Percentiles rank a stretch among this genome's conserved stretches.
Conservation (phyloP, 1,140 invertebrate species). For the Diprion similis region DNA sequence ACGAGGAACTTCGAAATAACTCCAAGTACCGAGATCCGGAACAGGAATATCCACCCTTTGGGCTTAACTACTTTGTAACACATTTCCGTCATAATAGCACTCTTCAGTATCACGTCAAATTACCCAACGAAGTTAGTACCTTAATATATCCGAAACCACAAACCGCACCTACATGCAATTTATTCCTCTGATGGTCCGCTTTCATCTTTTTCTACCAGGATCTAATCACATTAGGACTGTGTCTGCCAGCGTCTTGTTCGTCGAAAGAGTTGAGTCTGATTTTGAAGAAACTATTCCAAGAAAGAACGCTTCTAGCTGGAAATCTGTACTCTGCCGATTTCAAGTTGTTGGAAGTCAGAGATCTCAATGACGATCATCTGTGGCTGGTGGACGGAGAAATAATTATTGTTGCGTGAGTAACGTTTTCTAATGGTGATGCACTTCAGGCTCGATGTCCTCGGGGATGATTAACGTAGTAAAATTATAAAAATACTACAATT, state of each 20-base stretch:
- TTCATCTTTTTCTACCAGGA: slow-evolving; percentile 41
- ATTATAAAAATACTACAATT: not conserved
- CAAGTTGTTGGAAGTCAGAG: slow-evolving; percentile 38
- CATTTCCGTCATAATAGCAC: slow-evolving; percentile 57
- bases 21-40: slow-evolving; percentile 40
- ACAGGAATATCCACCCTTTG: slow-evolving; percentile 55
- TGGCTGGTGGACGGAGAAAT: slow-evolving; percentile 37
- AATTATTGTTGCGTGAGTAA: slow-evolving; percentile 30
- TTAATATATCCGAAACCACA: not conserved
- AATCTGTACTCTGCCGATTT: slow-evolving; percentile 46
- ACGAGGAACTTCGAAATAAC: slow-evolving; percentile 36
- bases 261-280: slow-evolving; percentile 35
- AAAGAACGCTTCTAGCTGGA: slow-evolving; percentile 37
- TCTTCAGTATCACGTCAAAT: slow-evolving; percentile 50
- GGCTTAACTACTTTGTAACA: slow-evolving; percentile 50
- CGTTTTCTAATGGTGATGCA: not conserved
- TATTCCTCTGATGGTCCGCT: not conserved
- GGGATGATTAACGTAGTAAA: slow-evolving; percentile 12
- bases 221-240: slow-evolving; percentile 49
- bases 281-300: slow-evolving; percentile 39
- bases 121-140: slow-evolving; percentile 52
- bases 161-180: not conserved
- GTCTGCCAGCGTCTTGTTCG: slow-evolving; percentile 50
- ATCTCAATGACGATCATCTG: slow-evolving; percentile 38
- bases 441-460: not conserved